Conservation (phyloP, 2,888 invertebrate species). For the Fragum fragum region DNA sequence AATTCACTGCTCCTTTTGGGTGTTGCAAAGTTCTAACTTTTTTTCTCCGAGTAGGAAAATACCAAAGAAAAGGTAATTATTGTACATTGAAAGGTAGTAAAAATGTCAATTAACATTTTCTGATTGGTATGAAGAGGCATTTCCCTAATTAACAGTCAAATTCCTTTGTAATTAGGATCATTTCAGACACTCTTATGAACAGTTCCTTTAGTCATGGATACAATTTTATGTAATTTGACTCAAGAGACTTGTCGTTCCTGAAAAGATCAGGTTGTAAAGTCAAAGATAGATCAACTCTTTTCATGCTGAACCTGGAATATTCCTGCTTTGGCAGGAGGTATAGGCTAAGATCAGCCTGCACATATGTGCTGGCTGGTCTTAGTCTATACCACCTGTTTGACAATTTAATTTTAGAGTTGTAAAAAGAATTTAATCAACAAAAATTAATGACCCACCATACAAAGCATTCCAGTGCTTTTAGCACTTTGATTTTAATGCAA, state of each 20-base stretch:
- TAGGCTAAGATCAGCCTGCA: too few relatives aligned
- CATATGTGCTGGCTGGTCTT: too few relatives aligned
- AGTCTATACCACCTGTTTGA: too few relatives aligned
- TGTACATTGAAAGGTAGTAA: constrained; percentile 25
- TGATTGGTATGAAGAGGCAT: constrained; percentile 21
- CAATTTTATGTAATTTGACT: constrained; percentile 21
- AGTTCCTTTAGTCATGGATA: not conserved
- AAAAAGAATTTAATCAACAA: too few relatives aligned
- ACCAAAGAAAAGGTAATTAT: constrained; percentile 1
- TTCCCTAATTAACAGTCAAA: constrained; percentile 20
- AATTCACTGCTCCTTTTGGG: not conserved
- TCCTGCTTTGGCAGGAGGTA: too few relatives aligned
- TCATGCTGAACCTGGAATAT: too few relatives aligned
- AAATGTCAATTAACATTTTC: constrained; percentile 28
- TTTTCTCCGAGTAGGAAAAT: not conserved
- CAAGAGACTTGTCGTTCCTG: not conserved
- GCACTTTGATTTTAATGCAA: too few relatives aligned
- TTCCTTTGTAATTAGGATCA: constrained; percentile 23
- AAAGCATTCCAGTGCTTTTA: too few relatives aligned
- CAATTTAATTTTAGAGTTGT: too few relatives aligned
- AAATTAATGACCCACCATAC: too few relatives aligned
- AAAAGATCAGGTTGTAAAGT: not conserved
- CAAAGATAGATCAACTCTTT: too few relatives aligned
- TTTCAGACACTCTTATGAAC: constrained; percentile 9
- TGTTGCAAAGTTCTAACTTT: not conserved